These are phyloP conservation scores for Oscheius sp. DNA, from an alignment of 2,888 invertebrate genomes.

Conservation along the genomic window DNA sequence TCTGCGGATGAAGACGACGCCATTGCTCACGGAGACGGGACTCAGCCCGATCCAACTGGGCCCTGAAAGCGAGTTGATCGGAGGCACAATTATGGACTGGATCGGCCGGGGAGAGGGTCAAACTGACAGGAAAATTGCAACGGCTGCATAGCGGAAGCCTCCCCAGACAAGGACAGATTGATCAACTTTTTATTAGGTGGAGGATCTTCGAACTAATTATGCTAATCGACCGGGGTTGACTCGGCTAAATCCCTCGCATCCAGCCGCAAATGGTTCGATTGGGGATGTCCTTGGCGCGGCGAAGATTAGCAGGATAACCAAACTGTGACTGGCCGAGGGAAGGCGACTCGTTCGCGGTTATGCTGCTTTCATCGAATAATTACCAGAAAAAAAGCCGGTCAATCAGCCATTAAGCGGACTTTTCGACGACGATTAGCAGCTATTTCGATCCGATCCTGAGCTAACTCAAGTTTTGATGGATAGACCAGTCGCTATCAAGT, in stretches of 20 bases:
- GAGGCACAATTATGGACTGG: constrained; percentile 24
- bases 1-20: constrained; percentile 30
- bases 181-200: background rate
- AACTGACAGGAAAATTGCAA: constrained; percentile 30
- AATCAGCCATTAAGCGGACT: constrained; percentile 10
- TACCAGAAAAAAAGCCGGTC: background rate
- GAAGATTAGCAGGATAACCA: constrained; percentile 30
- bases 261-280: background rate
- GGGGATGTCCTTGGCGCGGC: constrained; percentile 14
- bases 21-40: constrained; percentile 33
- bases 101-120: constrained; percentile 9
- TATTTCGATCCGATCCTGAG: constrained; percentile 22
- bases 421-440: constrained; percentile 18
- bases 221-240: background rate
- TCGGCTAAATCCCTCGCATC: constrained; percentile 4
- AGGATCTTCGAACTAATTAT: background rate
- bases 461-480: background rate
- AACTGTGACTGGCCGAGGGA: background rate
- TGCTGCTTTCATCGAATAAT: constrained; percentile 1
- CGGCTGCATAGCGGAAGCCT: background rate
- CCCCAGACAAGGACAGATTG: background rate
- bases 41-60: constrained; percentile 36
- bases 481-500: background rate
- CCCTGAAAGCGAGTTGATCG: constrained; percentile 27
- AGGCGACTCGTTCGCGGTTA: background rate